phyloP scores from a whole-genome alignment of 2,888 invertebrate genomes.

The Parapristionchus giblindavisi region DNA sequence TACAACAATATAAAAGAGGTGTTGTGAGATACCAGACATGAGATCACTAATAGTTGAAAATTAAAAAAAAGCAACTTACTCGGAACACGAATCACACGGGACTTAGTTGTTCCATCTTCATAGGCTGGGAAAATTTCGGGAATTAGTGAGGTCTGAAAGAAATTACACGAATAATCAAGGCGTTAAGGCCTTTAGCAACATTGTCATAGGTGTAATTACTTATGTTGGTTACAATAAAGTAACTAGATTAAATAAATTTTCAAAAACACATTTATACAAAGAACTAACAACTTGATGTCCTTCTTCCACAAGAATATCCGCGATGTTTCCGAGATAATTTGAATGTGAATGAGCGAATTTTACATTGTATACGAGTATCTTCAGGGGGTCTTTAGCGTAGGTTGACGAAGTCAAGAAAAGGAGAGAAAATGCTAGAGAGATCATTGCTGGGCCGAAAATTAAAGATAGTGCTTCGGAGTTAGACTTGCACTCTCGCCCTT shows the following conservation, averaged over 20 bases:
- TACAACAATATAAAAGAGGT: no score
- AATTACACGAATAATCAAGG: background rate
- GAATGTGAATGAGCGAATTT: slow-evolving; percentile 32
- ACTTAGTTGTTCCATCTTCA: slow-evolving; percentile 14
- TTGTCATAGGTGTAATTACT: no score
- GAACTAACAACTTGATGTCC: slow-evolving; percentile 24
- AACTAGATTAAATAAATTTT: background rate
- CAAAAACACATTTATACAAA: background rate
- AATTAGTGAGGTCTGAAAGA: slow-evolving; percentile 2
- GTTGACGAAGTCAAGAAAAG: background rate
- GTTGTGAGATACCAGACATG: no score
- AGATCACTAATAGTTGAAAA: no score
- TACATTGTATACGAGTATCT: slow-evolving; percentile 28
- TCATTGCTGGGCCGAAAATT: no score
- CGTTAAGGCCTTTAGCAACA: no score
- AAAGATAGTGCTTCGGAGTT: no score
- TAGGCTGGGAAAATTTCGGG: slow-evolving; percentile 4
- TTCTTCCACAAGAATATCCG: slow-evolving; percentile 19
- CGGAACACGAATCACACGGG: slow-evolving; percentile 1
- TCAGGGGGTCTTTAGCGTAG: background rate
- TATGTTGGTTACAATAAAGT: background rate
- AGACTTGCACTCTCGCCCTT: no score
- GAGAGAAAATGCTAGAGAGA: background rate
- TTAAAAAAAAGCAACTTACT: no score
- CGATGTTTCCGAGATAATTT: slow-evolving; percentile 1